Evolutionary conservation across 2,888 invertebrate species (phyloP), one percentile per base, ranked within the genome.

Genomic region (Nemotelus pantherinus): DNA sequence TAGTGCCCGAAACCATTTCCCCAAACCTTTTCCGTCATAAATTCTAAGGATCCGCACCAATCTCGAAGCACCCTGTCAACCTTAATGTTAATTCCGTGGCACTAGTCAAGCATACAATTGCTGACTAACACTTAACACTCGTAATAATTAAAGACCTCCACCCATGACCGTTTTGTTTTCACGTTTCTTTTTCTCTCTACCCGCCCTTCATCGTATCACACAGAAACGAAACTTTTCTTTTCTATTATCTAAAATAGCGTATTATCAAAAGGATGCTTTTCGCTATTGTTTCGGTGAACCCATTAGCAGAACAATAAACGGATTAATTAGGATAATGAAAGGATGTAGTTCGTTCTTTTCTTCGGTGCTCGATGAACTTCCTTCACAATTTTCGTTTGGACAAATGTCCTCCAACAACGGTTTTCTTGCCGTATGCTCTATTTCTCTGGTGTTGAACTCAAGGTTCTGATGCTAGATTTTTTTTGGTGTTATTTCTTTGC

Each of bases 271-370:
- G 70, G 70, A 70, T 70, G 70, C 70, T 55, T 55, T 76, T 74
- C 74, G 60, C 79, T 79, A 77, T 79, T 79, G 77, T 79, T 79
- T 76, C 57, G 70, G 55, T 76, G 68, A 79, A 72, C 77, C 76
- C 79, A 77, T 79, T 79, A 79, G 76, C 77, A 79, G 79, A 77
- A 79, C 79, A 79, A 79, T 79, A 79, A 79, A 77, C 79, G 79
- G 79, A 79, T 79, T 79, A 79, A 79, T 79, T 79, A 79, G 79
- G 79, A 79, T 79, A 79, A 79, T 79, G 79, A 79, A 79, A 77
- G 78, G 77, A 72, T 77, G 77, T 79, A 76, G 65, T 76, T 77
- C 71, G 75, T 76, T 71, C 76, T 48, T 75, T 76, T 76, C 76
- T 57, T 60, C 10, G 48, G 25, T 25, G 55, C 70, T 70, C 55